Percentiles rank a stretch among this genome's conserved stretches.
These are phyloP conservation scores for Candoia aspera DNA, from an alignment of 2,113 vertebrate species.

Conservation along the genomic window DNA sequence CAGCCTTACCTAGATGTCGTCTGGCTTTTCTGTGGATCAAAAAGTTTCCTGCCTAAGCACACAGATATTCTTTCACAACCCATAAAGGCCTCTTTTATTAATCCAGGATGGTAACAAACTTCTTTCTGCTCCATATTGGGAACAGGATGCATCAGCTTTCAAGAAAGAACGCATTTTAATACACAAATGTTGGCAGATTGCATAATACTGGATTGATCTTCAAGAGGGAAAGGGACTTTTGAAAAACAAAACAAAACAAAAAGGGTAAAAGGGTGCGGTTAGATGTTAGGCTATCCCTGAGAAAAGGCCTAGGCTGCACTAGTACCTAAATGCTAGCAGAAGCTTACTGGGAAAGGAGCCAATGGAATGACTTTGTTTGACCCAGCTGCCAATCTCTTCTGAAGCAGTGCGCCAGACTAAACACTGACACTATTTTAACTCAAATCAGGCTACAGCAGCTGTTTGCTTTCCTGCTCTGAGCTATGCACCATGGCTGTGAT, in stretches of 20 bases:
- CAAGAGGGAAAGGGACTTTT: conserved; percentile 70
- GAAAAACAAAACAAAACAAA: conserved; percentile 53
- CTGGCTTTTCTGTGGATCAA: conserved; percentile 79
- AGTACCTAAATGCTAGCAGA: conserved; percentile 87
- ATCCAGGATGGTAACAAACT: conserved; percentile 73
- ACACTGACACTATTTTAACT: conserved; percentile 88
- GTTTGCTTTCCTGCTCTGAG: conserved; percentile 84
- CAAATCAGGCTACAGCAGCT: conserved; percentile 88
- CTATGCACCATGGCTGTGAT: conserved; percentile 75
- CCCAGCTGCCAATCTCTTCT: conserved; percentile 94
- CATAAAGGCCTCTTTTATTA: conserved; percentile 80
- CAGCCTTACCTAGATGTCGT: conserved; percentile 80
- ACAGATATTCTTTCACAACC: conserved; percentile 81
- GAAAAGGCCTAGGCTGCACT: conserved; percentile 78
- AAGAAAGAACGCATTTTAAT: conserved; percentile 70
- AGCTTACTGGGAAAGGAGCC: conserved; percentile 87
- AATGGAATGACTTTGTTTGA: conserved; percentile 90
- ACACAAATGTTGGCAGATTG: conserved; percentile 76
- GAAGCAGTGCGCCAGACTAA: conserved; percentile 93
- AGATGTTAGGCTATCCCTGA: conserved; percentile 83
- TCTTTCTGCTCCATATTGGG: conserved; percentile 67
- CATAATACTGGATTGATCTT: conserved; percentile 75
- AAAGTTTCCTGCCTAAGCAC: conserved; percentile 81
- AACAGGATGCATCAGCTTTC: conserved; percentile 71
- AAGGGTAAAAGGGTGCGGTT: conserved; percentile 79